phyloP scores from a whole-genome alignment of 2,113 vertebrate genomes.

The Syrmaticus mikado region DNA sequence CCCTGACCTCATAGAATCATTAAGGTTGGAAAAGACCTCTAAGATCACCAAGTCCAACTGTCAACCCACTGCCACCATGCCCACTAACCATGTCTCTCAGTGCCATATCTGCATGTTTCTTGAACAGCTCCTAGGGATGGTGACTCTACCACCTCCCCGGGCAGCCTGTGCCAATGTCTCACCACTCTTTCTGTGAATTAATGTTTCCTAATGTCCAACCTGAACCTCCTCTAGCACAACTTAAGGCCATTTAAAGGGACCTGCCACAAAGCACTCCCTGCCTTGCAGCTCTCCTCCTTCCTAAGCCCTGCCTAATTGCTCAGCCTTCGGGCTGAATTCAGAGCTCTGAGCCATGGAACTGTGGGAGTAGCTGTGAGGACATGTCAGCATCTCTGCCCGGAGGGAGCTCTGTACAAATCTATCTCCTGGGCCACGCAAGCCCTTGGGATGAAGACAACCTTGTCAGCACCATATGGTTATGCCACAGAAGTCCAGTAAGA shows the following conservation, averaged over 20 bases:
- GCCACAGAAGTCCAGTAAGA: slow-evolving; percentile 12
- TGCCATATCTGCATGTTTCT: too few relatives aligned
- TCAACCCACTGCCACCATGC: too few relatives aligned
- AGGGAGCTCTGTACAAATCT: background rate
- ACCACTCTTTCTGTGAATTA: too few relatives aligned
- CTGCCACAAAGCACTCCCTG: background rate
- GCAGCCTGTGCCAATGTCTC: too few relatives aligned
- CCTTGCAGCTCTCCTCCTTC: background rate
- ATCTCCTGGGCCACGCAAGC: background rate
- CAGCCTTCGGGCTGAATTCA: background rate
- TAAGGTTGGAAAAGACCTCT: too few relatives aligned
- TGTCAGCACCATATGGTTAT: background rate
- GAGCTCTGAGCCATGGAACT: background rate
- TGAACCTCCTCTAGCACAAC: too few relatives aligned
- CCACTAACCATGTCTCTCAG: too few relatives aligned
- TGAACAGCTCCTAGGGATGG: too few relatives aligned
- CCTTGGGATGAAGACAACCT: background rate
- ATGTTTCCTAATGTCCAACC: too few relatives aligned
- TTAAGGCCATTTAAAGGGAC: background rate
- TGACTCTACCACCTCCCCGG: too few relatives aligned
- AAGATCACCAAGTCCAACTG: too few relatives aligned
- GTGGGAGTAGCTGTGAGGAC: background rate
- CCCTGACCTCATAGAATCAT: background rate
- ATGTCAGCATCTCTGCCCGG: background rate
- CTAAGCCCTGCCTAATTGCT: background rate